Evolutionary conservation across 2,797 vertebrate genomes (phyloP).

Genomic region (Arvicola amphibius): DNA sequence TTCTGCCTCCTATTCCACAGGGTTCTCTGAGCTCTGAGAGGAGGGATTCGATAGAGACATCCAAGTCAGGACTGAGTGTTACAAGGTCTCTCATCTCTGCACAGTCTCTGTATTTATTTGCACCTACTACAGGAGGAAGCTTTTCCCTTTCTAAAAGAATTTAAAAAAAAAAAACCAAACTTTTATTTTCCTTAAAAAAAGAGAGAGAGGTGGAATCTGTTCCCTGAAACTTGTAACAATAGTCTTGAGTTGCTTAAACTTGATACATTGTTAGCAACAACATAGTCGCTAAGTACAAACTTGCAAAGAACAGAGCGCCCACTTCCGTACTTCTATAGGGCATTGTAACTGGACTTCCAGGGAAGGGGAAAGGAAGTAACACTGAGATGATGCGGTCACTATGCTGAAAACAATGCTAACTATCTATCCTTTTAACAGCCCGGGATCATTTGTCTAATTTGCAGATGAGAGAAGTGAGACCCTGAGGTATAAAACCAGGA

Average conservation of each 20-base stretch:
- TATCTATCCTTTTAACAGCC: neutral
- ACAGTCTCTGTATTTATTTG: neutral
- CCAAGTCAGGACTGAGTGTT: neutral
- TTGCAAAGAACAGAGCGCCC: neutral
- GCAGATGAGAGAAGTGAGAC: neutral
- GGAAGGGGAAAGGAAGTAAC: neutral
- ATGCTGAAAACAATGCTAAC: neutral
- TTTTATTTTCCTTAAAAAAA: neutral
- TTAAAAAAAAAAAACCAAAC: no score
- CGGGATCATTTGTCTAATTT: neutral
- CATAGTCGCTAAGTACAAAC: neutral
- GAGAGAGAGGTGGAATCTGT: neutral
- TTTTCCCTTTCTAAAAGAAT: neutral
- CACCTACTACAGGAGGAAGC: neutral
- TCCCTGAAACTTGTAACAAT: neutral
- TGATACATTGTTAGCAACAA: slow-evolving; percentile 7
- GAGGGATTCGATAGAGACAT: neutral
- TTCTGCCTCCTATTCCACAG: neutral
- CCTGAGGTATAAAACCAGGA: neutral
- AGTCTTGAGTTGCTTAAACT: slow-evolving; percentile 33
- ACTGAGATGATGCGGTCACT: neutral
- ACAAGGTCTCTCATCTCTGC: neutral
- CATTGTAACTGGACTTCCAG: neutral
- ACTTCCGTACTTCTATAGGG: neutral
- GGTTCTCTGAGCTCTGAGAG: neutral